phyloP scores from a whole-genome alignment of 2,888 invertebrate genomes.

The Cacoxenus indagator region DNA sequence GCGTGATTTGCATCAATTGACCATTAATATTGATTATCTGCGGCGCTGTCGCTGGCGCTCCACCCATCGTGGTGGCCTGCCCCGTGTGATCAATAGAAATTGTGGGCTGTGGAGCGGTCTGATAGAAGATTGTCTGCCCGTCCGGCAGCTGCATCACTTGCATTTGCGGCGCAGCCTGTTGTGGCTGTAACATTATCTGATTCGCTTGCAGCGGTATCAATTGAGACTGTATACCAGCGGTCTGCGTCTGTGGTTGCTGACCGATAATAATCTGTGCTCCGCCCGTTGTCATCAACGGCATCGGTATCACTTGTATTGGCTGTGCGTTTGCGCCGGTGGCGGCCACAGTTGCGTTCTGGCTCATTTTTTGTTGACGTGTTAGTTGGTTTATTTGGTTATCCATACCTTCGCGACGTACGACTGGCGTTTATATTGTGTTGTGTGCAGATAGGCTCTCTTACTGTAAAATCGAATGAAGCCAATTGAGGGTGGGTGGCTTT shows the following conservation, averaged over 20 bases:
- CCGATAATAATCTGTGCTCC: conserved; percentile 68
- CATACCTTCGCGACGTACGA: conserved; percentile 17
- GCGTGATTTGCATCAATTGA: conserved; percentile 69
- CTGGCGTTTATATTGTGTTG: conserved; percentile 6
- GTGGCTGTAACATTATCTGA: conserved; percentile 69
- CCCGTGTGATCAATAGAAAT: conserved; percentile 35
- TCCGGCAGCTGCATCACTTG: conserved; percentile 92
- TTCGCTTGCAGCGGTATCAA: conserved; percentile 67
- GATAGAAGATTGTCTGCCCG: conserved; percentile 90
- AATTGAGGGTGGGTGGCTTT: conserved; percentile 67
- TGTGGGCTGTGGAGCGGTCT: conserved; percentile 73
- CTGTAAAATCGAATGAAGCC: conserved; percentile 71
- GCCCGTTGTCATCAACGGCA: conserved; percentile 58
- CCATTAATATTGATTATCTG: conserved; percentile 75
- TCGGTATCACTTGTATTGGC: conserved; percentile 67
- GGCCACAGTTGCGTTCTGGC: conserved; percentile 22
- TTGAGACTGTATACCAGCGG: conserved; percentile 52
- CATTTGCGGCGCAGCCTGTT: conserved; percentile 71
- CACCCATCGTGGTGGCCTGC: conserved; percentile 44
- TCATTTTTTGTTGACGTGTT: conserved; percentile 25
- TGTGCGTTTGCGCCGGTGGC: conserved; percentile 28
- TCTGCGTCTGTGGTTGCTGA: conserved; percentile 57
- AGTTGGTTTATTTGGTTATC: conserved; percentile 17
- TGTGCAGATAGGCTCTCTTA: conserved; percentile 48
- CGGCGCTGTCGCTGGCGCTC: conserved; percentile 56